These are phyloP conservation scores for Anguilla pacifica DNA, from an alignment of 2,797 vertebrate genomes.

Conservation along the genomic window DNA sequence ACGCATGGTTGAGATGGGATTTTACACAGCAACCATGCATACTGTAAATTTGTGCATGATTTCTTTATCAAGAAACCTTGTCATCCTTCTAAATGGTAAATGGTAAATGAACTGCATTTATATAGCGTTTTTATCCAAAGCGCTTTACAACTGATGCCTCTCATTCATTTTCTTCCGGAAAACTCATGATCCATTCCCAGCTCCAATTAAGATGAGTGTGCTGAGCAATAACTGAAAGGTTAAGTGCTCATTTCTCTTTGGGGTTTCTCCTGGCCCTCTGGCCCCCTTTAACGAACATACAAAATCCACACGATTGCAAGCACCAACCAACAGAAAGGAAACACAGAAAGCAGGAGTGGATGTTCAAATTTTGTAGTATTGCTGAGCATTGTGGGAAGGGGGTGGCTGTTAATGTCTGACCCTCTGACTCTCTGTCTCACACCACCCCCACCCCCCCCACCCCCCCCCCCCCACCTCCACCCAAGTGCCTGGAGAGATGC, in stretches of 20 bases:
- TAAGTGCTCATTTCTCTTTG: not conserved
- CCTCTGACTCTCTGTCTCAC: constrained; percentile 5
- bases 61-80: not conserved
- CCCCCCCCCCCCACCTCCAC: not conserved
- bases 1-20: too few species aligned
- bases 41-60: not conserved
- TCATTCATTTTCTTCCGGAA: not conserved
- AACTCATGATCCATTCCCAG: not conserved
- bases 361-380: not conserved
- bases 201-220: not conserved
- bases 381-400: not conserved
- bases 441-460: not conserved
- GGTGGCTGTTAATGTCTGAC: constrained; percentile 23
- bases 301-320: not conserved
- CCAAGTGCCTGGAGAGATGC: constrained; percentile 13
- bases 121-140: too few species aligned
- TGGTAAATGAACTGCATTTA: too few species aligned
- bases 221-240: not conserved
- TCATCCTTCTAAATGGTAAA: not conserved
- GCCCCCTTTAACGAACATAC: not conserved
- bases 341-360: not conserved
- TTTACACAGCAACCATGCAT: not conserved
- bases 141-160: not conserved
- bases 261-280: not conserved
- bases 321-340: not conserved